These are phyloP conservation scores for Coregonus ussuriensis DNA, from an alignment of 2,797 vertebrate species.

Conservation along the genomic window DNA sequence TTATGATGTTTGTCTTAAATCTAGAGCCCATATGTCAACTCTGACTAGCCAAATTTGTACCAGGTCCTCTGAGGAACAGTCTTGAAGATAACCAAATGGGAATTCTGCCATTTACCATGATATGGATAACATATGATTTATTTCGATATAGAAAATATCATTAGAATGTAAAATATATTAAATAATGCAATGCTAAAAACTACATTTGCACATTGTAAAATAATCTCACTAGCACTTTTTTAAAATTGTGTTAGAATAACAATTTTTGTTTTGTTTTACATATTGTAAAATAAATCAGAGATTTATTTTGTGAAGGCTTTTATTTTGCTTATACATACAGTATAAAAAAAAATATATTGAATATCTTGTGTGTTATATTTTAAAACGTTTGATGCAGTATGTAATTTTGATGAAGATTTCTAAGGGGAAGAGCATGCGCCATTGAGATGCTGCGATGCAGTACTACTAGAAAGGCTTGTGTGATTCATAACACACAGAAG, in stretches of 20 bases:
- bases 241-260: slow-evolving; percentile 51
- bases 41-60: slow-evolving; percentile 50
- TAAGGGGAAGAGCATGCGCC: slow-evolving; percentile 34
- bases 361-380: slow-evolving; percentile 68
- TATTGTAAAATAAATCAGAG: slow-evolving; percentile 75
- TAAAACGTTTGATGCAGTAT: slow-evolving; percentile 68
- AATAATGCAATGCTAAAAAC: slow-evolving; percentile 48
- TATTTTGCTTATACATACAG: slow-evolving; percentile 73
- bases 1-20: slow-evolving; percentile 74
- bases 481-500: slow-evolving; percentile 56
- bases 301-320: slow-evolving; percentile 79
- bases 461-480: slow-evolving; percentile 42
- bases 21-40: slow-evolving; percentile 38
- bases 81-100: slow-evolving; percentile 41
- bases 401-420: slow-evolving; percentile 53
- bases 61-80: slow-evolving; percentile 20
- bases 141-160: slow-evolving; percentile 33
- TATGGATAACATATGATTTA: slow-evolving; percentile 27
- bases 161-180: slow-evolving; percentile 62
- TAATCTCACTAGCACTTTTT: slow-evolving; percentile 70
- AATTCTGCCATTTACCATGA: slow-evolving; percentile 47
- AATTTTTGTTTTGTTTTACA: slow-evolving; percentile 68
- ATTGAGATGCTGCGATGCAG: slow-evolving; percentile 60
- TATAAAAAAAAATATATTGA: slow-evolving; percentile 58
- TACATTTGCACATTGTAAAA: slow-evolving; percentile 73